Base-by-base conservation (phyloP, 1,140 invertebrate genomes). In the Antheraea pernyi region DNA sequence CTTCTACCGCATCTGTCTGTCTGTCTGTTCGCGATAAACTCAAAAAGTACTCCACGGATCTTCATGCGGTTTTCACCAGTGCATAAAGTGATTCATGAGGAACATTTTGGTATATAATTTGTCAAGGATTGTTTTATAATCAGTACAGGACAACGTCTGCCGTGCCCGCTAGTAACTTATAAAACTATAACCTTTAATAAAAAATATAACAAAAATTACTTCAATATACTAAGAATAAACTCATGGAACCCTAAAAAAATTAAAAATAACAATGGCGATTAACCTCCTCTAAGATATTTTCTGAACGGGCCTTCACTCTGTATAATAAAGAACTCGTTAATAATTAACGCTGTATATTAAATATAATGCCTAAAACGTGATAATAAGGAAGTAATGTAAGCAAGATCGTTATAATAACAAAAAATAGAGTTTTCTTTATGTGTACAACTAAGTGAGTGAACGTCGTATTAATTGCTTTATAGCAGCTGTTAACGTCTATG, bases 261-360 rank as follows among this genome's bases (percentile, higher is more conserved):
- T 62, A 75, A 81, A 78, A 83, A 83, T 70, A 82, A 88, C 84
- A 88, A 88, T 86, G 75, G 84, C 76, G 75, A 84, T 81, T 79
- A 82, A 83, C 79, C 81, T 84, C 74, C 67, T 79, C 80, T 74
- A 75, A 83, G 75, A 77, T 81, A 85, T 82, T 84, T 85, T 77
- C 76, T 77, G 75, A 76, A 75, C 69, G 73, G 68, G 74, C 74
- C 73, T 81, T 88, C 81, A 81, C 77, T 82, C 79, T 77, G 74
- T 73, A 71, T 78, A 85, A 86, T 84, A 79, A 85, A 83, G 76
- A 82, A 80, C 78, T 80, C 78, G 81, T 75, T 80, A 78, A 79
- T 89, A 89, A 89, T 89, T 89, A 87, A 79, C 81, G 80, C 80
- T 85, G 82, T 86, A 81, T 87, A 86, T 80, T 83, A 82, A 84